Evolutionary conservation across 2,113 vertebrate genomes (phyloP), one percentile per base, ranked within the genome.

Genomic region (Pheucticus melanocephalus): DNA sequence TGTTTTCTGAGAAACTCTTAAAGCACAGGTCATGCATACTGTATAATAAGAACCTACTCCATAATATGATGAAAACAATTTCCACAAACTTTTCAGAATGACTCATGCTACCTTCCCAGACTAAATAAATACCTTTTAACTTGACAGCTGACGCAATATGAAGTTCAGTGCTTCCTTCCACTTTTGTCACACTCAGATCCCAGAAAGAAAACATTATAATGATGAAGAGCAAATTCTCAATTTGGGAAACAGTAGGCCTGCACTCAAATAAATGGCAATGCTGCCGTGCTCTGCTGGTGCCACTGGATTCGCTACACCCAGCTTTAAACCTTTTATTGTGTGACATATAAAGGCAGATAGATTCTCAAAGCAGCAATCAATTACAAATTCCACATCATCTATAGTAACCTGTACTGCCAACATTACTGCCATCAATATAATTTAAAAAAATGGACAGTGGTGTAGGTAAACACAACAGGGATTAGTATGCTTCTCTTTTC

Each of bases 41-140:
- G 21, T 53, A 57, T 69, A 89, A 33, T 40, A 79, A 83, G 44
- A 83, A 39, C 40, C 61, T 86, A 31, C 51, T 92, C 60, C 45
- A 88, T 86, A 86, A 60, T 75, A 45, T 10, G 24, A 81, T 44
- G 51, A 93, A 94, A 92, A 88, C 22, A 93, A 88, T 70, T 82
- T 90, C 63, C 87, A 78, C 60, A 83, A 95, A 90, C 80, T 88
- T 92, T 81, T 92, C 61, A 86, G 65, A 72, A 88, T 94, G 76
- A 93, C 76, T 96, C 92, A 96, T 44, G 25, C 40, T 57, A 65
- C 15, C 48, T 92, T 96, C 56, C 65, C 61, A 70, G 68, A 86
- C 82, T 86, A 95, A 93, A 93, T 88, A 95, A 94, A 81, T 83
- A 93, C 56, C 69, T 88, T 94, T 78, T 79, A 88, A 82, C 77